These are phyloP conservation scores for Nemurella pictetii DNA, from an alignment of 2,888 invertebrate genomes.

Conservation along the genomic window DNA sequence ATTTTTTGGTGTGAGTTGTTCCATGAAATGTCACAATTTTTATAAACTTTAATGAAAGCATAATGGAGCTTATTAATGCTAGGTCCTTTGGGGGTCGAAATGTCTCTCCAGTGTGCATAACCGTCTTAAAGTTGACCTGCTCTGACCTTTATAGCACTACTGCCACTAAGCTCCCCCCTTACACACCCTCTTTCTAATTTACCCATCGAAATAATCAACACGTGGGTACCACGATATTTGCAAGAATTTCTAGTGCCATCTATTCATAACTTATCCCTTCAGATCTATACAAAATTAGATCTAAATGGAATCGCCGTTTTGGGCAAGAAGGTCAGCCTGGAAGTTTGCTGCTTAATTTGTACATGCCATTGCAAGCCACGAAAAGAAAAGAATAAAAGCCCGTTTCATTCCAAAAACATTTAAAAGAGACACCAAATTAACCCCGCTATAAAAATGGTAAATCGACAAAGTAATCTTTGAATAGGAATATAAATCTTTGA, in stretches of 20 bases:
- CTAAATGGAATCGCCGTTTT: background rate
- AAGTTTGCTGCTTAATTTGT: background rate
- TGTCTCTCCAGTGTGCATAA: slow-evolving; percentile 29
- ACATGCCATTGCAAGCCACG: background rate
- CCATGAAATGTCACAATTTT: slow-evolving; percentile 38
- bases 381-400: background rate
- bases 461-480: background rate
- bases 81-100: slow-evolving; percentile 36
- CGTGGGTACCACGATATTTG: background rate
- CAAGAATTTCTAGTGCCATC: background rate
- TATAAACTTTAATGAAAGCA: slow-evolving; percentile 37
- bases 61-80: slow-evolving; percentile 37
- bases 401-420: background rate
- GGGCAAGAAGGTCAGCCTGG: background rate
- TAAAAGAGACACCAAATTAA: background rate
- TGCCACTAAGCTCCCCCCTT: background rate
- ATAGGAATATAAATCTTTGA: background rate
- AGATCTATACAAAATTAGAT: background rate
- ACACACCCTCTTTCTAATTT: background rate
- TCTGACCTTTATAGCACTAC: slow-evolving; percentile 31
- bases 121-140: slow-evolving; percentile 32
- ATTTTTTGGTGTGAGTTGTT: slow-evolving; percentile 24
- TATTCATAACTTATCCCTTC: background rate
- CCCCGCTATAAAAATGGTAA: background rate
- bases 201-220: slow-evolving; percentile 32